Base-by-base conservation (phyloP, 2,113 vertebrate species). In the Carassius gibelio region DNA sequence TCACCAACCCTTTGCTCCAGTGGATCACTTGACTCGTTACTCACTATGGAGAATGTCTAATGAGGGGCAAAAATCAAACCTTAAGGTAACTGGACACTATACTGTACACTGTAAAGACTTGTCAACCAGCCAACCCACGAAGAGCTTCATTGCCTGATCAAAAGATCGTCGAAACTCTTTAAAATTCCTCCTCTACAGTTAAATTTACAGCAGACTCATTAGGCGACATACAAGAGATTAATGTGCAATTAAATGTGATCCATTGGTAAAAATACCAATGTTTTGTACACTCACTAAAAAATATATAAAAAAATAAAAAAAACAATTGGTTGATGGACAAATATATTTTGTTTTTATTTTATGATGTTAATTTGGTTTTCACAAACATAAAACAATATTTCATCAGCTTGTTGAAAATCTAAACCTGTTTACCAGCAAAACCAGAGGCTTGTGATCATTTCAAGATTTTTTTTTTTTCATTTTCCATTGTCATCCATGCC, bases 161-260 rank as follows among this genome's bases (percentile, higher is more conserved):
- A 95, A 95, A 94, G 94, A 94, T 91, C 91, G 90, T 91, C 86
- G 86, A 89, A 87, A 90, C 93, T 92, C 91, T 93, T 95, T 94
- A 95, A 95, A 93, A 95, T 95, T 95, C 95, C 94, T 93, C 92
- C 88, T 91, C 91, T 93, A 93, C 93, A 93, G 93, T 95, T 93
- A 95, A 95, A 93, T 94, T 93, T 94, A 94, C 90, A 80, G 93
- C 89, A 85, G 90, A 92, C 94, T 95, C 94, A 95, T 95, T 95
- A 95, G 94, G 84, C 90, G 91, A 93, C 94, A 95, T 94, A 94
- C 93, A 95, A 93, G 91, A 93, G 93, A 95, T 95, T 94, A 94
- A 95, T 93, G 92, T 90, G 91, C 93, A 94, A 94, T 94, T 95
- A 94, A 94, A 94, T 90, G 93, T 92, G 92, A 94, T 91, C 93